Evolutionary conservation across 2,113 vertebrate genomes (phyloP), one percentile per base, ranked within the genome.

Genomic region (Ammodytes dubius): DNA sequence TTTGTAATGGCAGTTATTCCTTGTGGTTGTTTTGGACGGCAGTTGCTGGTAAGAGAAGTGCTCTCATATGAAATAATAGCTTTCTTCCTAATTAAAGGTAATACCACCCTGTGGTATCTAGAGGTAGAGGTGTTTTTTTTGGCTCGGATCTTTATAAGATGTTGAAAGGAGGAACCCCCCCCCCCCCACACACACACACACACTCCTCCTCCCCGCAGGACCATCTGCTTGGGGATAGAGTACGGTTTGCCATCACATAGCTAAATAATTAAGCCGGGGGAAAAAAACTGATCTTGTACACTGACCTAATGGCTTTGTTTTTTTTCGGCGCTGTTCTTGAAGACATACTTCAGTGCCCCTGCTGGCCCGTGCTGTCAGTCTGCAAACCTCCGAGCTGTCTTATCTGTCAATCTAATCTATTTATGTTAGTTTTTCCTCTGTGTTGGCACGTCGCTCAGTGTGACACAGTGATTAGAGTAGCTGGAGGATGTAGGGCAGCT

Each of bases 21-120:
- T 19, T 43, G 70, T 70, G 74, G 70, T 57, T 65, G 80, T 74
- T 79, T 81, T 39, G 52, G 19, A 58, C 50, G 49, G 77, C 35
- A 35, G 75, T 81, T 82, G 73, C 82, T 49, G 37, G 60, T 77
- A 77, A 52, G 61, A 83, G 71, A 89, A 68, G 50, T 56, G 74
- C 82, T 87, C 75, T 78, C 83, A 83, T 85, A 79, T 90, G 82
- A 91, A 94, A 94, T 91, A 90, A 94, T 92, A 84, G 84, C 73
- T 79, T 27, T 27, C 69, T 86, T 79, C 53, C 88, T 93, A 94
- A 95, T 95, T 94, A 92, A 88, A 88, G 87, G 91, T 93, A 94
- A 94, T 91, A 83, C 87, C 91, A 89, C 92, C 92, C 86, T 84
- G 82, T 84, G 86, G 79, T 91, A 88, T 91, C 81, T 79, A 13